Evolutionary conservation across 2,888 invertebrate genomes (phyloP), one percentile per base, ranked within the genome.

Genomic region (Apodemia mormo): DNA sequence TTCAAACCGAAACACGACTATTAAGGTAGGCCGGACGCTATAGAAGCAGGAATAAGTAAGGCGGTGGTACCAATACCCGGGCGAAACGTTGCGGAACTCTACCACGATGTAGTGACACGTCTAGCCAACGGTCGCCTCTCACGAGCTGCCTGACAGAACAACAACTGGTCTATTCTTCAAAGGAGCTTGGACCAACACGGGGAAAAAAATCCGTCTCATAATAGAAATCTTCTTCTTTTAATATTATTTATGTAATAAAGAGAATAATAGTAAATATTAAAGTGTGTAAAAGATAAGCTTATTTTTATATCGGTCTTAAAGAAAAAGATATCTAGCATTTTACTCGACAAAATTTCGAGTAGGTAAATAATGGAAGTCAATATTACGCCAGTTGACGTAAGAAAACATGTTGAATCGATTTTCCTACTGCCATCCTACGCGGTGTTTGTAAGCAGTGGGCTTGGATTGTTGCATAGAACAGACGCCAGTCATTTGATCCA

Each of bases 331-430:
- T 22, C 22, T 22, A 40, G 40, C 40, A 40, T 40, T 45, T 9
- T 12, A 45, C 45, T 45, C 4, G 14, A 49, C 49, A 49, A 49
- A 49, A 49, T 14, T 49, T 1, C 14, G 5, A 49, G 14, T 22
- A 22, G 22, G 22, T 49, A 49, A 49, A 49, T 49, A 12, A 49
- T 49, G 49, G 49, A 49, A 49, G 49, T 49, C 49, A 52, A 72
- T 52, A 64, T 75, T 74, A 71, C 75, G 72, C 70, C 74, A 73
- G 71, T 71, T 72, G 71, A 72, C 66, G 73, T 74, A 73, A 74
- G 73, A 64, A 69, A 69, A 69, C 65, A 29, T 56, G 65, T 29
- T 65, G 37, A 66, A 77, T 76, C 74, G 75, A 76, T 77, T 77
- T 77, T 70, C 76, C 72, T 70, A 73, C 72, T 58, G 56, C 37